Evolutionary conservation across 2,888 invertebrate genomes (phyloP), one percentile per base, ranked within the genome.

Genomic region (Ochropacha duplaris): DNA sequence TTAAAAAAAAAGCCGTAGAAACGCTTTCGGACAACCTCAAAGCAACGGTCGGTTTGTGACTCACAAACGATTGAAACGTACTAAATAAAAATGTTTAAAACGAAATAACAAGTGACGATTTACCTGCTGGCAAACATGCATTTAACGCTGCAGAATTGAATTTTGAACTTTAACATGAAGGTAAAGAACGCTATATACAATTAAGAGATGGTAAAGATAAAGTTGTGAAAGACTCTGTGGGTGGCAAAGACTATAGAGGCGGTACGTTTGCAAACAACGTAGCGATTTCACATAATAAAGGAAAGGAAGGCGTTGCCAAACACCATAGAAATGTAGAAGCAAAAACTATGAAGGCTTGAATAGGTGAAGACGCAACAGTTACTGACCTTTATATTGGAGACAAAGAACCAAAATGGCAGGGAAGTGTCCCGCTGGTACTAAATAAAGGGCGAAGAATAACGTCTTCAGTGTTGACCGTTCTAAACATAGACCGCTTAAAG

Each of bases 241-340:
- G 90, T 88, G 91, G 91, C 75, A 70, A 76, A 65, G 71, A 72
- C 62, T 64, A 68, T 60, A 81, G 75, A 87, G 88, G 88, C 89
- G 88, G 87, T 78, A 76, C 78, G 88, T 88, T 88, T 87, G 86
- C 89, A 90, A 90, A 91, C 90, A 89, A 65, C 69, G 69, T 70
- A 71, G 70, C 73, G 72, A 76, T 78, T 83, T 76, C 56, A 66
- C 59, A 74, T 74, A 77, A 81, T 80, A 74, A 84, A 81, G 76
- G 75, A 81, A 81, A 84, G 74, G 79, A 68, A 82, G 84, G 85
- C 83, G 84, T 72, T 71, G 73, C 81, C 77, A 65, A 73, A 77
- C 65, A 58, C 68, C 72, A 75, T 71, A 79, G 76, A 84, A 86
- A 83, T 81, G 82, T 81, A 82, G 81, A 70, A 74, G 74, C 79